Evolutionary conservation across 2,113 vertebrate species (phyloP).

Genomic region (Coptodon rendalli): DNA sequence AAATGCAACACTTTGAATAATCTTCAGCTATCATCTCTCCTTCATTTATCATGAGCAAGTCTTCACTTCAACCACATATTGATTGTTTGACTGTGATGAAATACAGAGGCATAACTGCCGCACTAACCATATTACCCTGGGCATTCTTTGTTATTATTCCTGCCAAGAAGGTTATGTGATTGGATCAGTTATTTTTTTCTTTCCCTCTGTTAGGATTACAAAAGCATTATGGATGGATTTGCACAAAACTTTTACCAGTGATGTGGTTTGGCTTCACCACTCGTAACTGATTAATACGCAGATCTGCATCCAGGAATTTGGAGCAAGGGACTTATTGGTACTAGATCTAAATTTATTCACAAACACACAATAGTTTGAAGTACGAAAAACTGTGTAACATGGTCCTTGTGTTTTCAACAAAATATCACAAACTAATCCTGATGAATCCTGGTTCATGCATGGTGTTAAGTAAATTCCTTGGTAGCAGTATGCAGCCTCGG

Average conservation of each 20-base stretch:
- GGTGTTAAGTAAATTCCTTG: not conserved
- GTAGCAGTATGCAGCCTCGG: not conserved
- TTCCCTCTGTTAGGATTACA: not conserved
- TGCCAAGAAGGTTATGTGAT: not conserved
- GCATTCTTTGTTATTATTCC: not conserved
- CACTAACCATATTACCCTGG: not conserved
- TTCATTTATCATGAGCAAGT: not conserved
- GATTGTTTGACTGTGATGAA: not conserved
- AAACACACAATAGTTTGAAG: not conserved
- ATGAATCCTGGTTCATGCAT: not conserved
- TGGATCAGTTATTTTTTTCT: accelerated
- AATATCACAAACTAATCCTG: not conserved
- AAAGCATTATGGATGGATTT: not conserved
- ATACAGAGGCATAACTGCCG: not conserved
- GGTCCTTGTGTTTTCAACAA: not conserved
- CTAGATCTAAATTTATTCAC: not conserved
- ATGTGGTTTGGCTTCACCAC: not conserved
- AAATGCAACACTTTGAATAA: not conserved
- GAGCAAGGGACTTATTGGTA: not conserved
- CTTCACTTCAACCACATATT: not conserved
- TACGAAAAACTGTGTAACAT: not conserved
- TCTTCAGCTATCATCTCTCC: not conserved
- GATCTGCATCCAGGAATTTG: not conserved
- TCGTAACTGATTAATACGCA: not conserved
- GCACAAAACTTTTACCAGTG: not conserved